Percentiles rank a stretch among this genome's conserved stretches.
Conservation (phyloP, 2,797 vertebrate genomes). For the Sus cebifrons region DNA sequence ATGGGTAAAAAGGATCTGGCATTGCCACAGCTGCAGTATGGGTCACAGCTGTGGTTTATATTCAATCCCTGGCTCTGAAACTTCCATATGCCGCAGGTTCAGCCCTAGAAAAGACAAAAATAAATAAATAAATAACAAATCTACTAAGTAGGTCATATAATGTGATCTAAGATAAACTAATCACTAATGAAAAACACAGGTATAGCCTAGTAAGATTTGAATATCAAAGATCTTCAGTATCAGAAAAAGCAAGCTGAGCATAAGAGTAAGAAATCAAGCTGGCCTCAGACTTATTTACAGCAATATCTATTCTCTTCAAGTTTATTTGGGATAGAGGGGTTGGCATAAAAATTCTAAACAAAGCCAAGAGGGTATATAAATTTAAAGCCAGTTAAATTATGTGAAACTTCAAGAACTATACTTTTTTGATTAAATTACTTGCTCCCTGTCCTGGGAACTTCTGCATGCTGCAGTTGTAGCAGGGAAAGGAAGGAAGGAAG, state of each 20-base stretch:
- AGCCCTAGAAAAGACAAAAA: no score
- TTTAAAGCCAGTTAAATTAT: constrained; percentile 3
- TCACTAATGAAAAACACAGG: background rate
- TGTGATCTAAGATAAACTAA: background rate
- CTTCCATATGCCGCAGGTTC: no score
- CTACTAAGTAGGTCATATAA: background rate
- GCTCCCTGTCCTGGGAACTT: no score
- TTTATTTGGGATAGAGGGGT: background rate
- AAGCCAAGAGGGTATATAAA: background rate
- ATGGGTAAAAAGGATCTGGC: no score
- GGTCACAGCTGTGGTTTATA: no score
- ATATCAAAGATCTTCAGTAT: background rate
- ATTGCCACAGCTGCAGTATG: no score
- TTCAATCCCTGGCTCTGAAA: no score
- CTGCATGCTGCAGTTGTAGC: no score
- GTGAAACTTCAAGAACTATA: background rate
- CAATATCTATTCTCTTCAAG: background rate
- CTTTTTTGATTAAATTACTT: constrained; percentile 29
- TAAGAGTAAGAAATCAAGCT: constrained; percentile 10
- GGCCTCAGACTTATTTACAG: background rate
- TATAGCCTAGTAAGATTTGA: background rate
- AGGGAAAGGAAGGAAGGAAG: no score
- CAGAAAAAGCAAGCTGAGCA: background rate
- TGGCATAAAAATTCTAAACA: background rate
- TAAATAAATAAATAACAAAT: background rate